phyloP scores from a whole-genome alignment of 92 coral and sea anemone genomes.

The Zoanthus solanderi region DNA sequence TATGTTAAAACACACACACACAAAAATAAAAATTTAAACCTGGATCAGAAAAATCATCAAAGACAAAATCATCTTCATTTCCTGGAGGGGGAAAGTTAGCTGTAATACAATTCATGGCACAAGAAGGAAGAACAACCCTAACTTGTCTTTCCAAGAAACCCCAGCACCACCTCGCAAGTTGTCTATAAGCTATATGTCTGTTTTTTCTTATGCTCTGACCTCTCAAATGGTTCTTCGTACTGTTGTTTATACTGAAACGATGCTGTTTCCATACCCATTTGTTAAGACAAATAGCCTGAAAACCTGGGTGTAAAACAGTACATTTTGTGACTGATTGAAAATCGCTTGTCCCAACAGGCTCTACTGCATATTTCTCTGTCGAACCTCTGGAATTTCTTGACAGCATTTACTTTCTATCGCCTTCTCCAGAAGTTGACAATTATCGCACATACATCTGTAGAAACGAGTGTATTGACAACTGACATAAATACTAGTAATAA shows the following conservation, averaged over 20 bases:
- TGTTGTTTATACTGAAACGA: constrained; percentile 49
- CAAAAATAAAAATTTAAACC: constrained; percentile 26
- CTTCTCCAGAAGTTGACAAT: constrained; percentile 50
- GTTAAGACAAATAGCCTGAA: neutral
- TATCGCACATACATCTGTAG: neutral
- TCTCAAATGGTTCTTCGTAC: constrained; percentile 57
- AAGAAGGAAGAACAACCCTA: constrained; percentile 6
- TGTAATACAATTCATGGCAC: constrained; percentile 71
- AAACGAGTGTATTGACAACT: too few species aligned
- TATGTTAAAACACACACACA: neutral
- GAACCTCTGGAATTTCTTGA: neutral
- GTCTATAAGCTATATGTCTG: too few species aligned
- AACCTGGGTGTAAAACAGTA: too few species aligned
- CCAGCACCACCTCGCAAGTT: too few species aligned
- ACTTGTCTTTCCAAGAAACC: too few species aligned
- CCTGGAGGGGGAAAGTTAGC: constrained; percentile 27
- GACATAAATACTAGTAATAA: too few species aligned
- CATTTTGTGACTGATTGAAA: too few species aligned
- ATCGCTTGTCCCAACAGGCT: too few species aligned
- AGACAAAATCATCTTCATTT: too few species aligned
- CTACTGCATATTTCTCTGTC: too few species aligned
- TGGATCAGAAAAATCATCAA: constrained; percentile 52
- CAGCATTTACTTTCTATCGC: constrained; percentile 38
- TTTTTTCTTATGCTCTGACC: constrained; percentile 44
- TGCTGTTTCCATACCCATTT: constrained; percentile 52